phyloP scores from a whole-genome alignment of 2,888 invertebrate species.

The Lithophane socia region DNA sequence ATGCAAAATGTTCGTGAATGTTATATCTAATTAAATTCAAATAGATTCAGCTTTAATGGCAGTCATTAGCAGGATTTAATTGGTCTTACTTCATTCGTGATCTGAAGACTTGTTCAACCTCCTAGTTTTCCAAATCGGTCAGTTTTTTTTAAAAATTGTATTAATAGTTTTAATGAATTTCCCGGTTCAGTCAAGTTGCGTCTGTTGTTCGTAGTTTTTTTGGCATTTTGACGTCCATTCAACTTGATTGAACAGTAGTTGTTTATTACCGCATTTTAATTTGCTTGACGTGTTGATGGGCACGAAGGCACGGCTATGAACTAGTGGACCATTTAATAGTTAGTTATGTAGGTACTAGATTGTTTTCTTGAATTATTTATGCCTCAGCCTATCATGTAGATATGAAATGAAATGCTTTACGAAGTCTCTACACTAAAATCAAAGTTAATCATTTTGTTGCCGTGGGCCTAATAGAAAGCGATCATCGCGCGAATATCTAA shows the following conservation, averaged over 20 bases:
- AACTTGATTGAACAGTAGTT: conserved; percentile 10
- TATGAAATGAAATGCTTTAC: background rate
- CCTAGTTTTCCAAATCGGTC: background rate
- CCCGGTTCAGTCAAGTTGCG: conserved; percentile 34
- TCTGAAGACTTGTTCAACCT: background rate
- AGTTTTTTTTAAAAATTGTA: background rate
- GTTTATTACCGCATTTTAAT: background rate
- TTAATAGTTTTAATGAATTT: conserved; percentile 41
- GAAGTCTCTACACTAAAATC: background rate
- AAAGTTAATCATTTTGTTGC: background rate
- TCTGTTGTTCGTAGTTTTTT: background rate
- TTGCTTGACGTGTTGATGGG: conserved; percentile 4
- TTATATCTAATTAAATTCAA: conserved; percentile 36
- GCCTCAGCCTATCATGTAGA: background rate
- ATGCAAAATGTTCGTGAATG: conserved; percentile 30
- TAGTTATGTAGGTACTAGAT: background rate
- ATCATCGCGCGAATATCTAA: background rate
- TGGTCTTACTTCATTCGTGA: conserved; percentile 15
- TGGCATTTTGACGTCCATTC: background rate
- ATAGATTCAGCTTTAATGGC: conserved; percentile 21
- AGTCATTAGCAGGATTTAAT: conserved; percentile 19
- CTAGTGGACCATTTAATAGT: background rate
- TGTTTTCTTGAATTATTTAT: background rate
- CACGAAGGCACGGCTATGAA: background rate
- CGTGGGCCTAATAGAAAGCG: background rate